Base-by-base conservation (phyloP, 2,888 invertebrate genomes). In the Ennomos quercinarius region DNA sequence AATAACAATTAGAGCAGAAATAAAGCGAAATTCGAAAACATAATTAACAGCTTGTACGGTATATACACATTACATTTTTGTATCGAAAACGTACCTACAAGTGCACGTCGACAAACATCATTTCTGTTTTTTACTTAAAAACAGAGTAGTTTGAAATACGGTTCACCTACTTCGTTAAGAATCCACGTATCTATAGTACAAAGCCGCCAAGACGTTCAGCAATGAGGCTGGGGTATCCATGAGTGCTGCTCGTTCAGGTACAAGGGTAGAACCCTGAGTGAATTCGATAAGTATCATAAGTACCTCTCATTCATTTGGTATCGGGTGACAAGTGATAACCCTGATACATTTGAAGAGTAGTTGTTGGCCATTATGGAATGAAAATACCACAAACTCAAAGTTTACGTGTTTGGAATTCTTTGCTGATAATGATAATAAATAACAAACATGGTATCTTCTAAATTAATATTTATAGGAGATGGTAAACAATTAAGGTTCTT, bases 71-170 rank as follows among this genome's bases (percentile, higher is more conserved):
- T n/a, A n/a, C n/a, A n/a, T n/a, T 27, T 27, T 27, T 27, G 27
- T 27, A 27, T 6, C 27, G 6, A 27, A 27, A 27, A 27, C 2
- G 27, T 27, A 27, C 27, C n/a, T n/a, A n/a, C n/a, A n/a, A 27
- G 6, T 0, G 6, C 27, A 27, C 6, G 27, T 27, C 27, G 8
- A 13, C 49, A 39, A 11, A 57, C 44, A 10, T 38, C 27, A 10
- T 13, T 45, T 57, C 47, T n/a, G n/a, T n/a, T 42, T 57, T 51
- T 46, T 5, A n/a, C 44, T 38, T n/a, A 43, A 52, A 52, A 57
- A 52, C 39, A 10, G 52, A 57, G 34, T 42, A 13, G 46, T 47
- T 41, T 42, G 46, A 13, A 36, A 40, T 40, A 13, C 9, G 12
- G 12, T 10, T 46, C 8, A 10, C 41, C 42, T 40, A 34, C 46